A percentile compares a stretch with the other conserved stretches of the same genome.
These are phyloP conservation scores for Mythimna vitellina DNA, from an alignment of 2,888 invertebrate species.

Conservation along the genomic window DNA sequence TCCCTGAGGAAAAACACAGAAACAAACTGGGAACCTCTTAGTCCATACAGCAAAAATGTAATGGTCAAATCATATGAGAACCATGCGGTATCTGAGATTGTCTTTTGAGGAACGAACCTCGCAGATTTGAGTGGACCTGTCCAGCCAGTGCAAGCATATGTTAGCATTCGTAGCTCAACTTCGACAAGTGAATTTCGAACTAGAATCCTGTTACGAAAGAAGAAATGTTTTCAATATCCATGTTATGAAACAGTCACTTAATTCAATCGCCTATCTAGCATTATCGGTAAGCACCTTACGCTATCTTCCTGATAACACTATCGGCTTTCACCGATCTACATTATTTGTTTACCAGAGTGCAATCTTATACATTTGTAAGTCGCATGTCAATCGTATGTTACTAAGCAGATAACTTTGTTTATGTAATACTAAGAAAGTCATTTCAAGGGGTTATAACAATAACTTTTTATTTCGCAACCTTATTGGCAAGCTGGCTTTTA, in stretches of 20 bases:
- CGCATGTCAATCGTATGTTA: conserved; percentile 38
- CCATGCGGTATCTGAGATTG: no score
- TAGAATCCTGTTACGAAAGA: neutral
- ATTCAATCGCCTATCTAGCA: conserved; percentile 43
- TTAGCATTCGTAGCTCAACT: no score
- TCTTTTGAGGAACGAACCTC: no score
- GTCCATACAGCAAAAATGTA: no score
- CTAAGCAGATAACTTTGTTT: conserved; percentile 47
- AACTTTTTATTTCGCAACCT: conserved; percentile 8
- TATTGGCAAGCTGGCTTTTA: no score
- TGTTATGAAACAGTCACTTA: conserved; percentile 21
- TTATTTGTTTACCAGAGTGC: conserved; percentile 52
- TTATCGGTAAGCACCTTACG: conserved; percentile 49
- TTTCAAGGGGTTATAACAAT: conserved; percentile 37
- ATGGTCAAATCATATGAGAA: no score
- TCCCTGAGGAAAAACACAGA: no score
- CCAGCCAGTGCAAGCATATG: no score
- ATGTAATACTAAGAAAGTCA: conserved; percentile 52
- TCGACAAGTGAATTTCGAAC: neutral
- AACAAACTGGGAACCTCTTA: no score
- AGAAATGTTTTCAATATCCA: neutral
- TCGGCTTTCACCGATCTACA: conserved; percentile 60
- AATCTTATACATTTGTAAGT: conserved; percentile 48
- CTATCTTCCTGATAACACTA: conserved; percentile 51
- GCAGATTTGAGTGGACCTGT: no score